Base-by-base conservation (phyloP, 2,797 vertebrate genomes). In the Poliocrania exsul region DNA sequence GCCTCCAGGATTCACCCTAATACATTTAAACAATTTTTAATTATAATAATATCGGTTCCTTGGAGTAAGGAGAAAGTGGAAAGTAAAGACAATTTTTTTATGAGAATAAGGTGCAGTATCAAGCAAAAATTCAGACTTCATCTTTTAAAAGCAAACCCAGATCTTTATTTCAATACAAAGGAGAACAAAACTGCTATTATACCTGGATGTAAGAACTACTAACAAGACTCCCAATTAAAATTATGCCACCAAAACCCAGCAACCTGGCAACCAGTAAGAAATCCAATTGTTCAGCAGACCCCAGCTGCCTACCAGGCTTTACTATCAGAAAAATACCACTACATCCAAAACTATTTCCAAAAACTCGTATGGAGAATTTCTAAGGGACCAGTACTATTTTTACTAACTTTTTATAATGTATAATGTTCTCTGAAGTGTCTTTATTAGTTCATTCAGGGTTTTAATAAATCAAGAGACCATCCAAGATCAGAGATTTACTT, bases 211-310 rank as follows among this genome's bases (percentile, higher is more conserved):
- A 85, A 95, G 20, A 54, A 92, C 70, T 66, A 42, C 35, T 73
- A 82, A 92, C 28, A 86, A 77, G 77, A 65, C 49, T 91, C 33
- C 60, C 92, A 96, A 96, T 94, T 96, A 97, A 93, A 96, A 86
- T 70, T 35, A 72, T 11, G 74, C 29, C 62, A 81, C 72, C 40
- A 86, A 92, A 91, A 91, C 49, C 75, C 66, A 83, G 50, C 58
- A 38, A 89, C 1, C n/a, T 18, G 10, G 78, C 88, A 91, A 89
- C 79, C 80, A 79, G 75, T 66, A 83, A 89, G 88, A 88, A 94
- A 81, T 11, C n/a, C 82, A 49, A 94, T 79, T 96, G 95, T 95
- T 92, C 94, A 75, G 65, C 25, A 86, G 79, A 28, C 26, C 40
- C 37, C 0, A 0, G 62, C 51, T 94, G 62, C 61, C 79, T 81